Base-by-base conservation (phyloP, 1,140 invertebrate species). In the Heterodera schachtii region DNA sequence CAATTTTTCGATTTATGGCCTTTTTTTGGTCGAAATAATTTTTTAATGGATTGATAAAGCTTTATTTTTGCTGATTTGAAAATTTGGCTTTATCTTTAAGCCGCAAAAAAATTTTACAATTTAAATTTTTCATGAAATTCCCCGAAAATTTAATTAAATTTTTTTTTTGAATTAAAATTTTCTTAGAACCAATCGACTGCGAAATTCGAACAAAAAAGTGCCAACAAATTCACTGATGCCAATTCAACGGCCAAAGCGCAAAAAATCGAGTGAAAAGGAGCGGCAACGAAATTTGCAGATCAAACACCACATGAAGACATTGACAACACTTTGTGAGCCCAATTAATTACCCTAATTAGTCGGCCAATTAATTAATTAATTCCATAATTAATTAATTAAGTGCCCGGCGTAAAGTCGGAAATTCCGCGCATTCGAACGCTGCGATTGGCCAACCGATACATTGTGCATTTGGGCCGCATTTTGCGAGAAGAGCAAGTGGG, bases 371-470 rank as follows among this genome's bases (percentile, higher is more conserved):
- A 11, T 31, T 9, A 71, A 71, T 71, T 41, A 41, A 43, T 19
- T 69, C 1, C 1, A 21, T 41, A 71, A 71, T 71, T 31, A 41
- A 31, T 31, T 71, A 43, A 43, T 43, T 44, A n/a, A 77, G 69
- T 71, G 69, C 69, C 69, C 31, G 69, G 69, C 31, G 69, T 71
- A 11, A 41, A 46, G 19, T 19, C 75, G 9, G 75, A 19, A 49
- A 60, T 77, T 64, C 75, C 75, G 7, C 75, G 75, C 44, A 77
- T 77, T 77, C 57, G 75, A 64, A 77, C 66, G 19, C 52, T 77
- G 57, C 75, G 75, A 16, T 41, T 77, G 52, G 75, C 75, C 66
- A 77, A 77, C 44, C 57, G 57, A 49, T 77, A 77, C 52, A 77
- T 77, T 64, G 75, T 21, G 16, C 75, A 77, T 67, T 77, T 77